Evolutionary conservation across 2,888 invertebrate species (phyloP), one percentile per base, ranked within the genome.

Genomic region (Cataglyphis rosenhaueri): DNA sequence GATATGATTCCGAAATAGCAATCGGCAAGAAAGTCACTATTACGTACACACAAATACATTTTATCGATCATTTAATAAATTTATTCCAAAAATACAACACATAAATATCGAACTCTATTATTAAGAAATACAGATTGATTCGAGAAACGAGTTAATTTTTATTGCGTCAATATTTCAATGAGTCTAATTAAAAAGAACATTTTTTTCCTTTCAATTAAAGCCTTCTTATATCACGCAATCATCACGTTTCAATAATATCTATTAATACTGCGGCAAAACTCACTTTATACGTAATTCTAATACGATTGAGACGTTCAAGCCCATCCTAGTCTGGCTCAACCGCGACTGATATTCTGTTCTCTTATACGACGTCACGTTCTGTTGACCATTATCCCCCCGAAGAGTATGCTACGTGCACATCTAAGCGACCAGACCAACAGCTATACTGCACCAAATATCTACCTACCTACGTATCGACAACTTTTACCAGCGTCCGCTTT

Each of bases 341-440:
- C 57, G 44, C 21, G 25, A 41, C 57, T 68, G 66, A 78, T 79
- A 70, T 79, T 70, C 59, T 35, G 44, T 18, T 70, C 59, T 3
- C 44, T 70, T 70, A 70, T 79, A 79, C 68, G 57, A 78, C 25
- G 57, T 78, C 78, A 79, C 78, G 78, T 79, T 59, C 70, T 32
- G 70, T 70, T 70, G 78, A 70, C 44, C 78, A 79, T 44, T 68
- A 70, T 59, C 25, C 18, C 25, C 18, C 55, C 32, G 44, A 79
- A 59, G 59, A 61, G 59, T 79, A 57, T 41, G 66, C 55, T 68
- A 70, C 78, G 78, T 79, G 78, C 44, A 44, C 78, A 44, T 70
- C 59, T 70, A 59, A 32, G 25, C 29, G 57, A 66, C 48, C 64
- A 4, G 41, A 66, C 48, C 64, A 4, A 21, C 32, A 78, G 68